A percentile compares a stretch with the other conserved stretches of the same genome.
These are phyloP conservation scores for Meghimatium bilineatum DNA, from an alignment of 2,888 invertebrate genomes.

Conservation along the genomic window DNA sequence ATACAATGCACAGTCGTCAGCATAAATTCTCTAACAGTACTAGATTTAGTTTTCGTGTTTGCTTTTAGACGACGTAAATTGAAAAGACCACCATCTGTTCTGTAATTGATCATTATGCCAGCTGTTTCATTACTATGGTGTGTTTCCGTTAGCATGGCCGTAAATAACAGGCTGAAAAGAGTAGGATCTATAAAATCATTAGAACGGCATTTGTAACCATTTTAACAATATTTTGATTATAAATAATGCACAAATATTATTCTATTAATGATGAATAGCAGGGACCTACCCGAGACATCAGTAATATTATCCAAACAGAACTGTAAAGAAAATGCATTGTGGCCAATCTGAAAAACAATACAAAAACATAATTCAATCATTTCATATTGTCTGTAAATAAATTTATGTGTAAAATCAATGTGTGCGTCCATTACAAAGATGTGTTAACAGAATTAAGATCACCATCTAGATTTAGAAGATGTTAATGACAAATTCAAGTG, in stretches of 20 bases:
- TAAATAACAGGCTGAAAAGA: no score
- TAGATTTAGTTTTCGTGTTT: no score
- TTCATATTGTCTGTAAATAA: not conserved
- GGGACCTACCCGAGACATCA: not conserved
- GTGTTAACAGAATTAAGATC: not conserved
- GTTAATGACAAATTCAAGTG: not conserved
- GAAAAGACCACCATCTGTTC: no score
- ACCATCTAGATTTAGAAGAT: not conserved
- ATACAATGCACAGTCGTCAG: no score
- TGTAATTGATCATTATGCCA: no score
- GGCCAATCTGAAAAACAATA: not conserved
- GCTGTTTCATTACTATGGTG: no score
- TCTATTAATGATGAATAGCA: not conserved
- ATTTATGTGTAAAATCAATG: not conserved
- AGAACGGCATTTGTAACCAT: no score
- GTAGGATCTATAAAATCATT: no score
- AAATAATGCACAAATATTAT: not conserved
- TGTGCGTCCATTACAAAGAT: not conserved
- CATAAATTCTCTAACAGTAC: no score
- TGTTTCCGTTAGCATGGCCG: no score
- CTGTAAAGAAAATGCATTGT: not conserved
- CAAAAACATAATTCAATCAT: not conserved
- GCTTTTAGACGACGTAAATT: no score
- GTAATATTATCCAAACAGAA: not conserved
- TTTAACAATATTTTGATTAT: no score